Percentiles rank a stretch among this genome's conserved stretches.
Evolutionary conservation across 2,888 invertebrate genomes (phyloP).

Genomic region (Diaphora mendica): DNA sequence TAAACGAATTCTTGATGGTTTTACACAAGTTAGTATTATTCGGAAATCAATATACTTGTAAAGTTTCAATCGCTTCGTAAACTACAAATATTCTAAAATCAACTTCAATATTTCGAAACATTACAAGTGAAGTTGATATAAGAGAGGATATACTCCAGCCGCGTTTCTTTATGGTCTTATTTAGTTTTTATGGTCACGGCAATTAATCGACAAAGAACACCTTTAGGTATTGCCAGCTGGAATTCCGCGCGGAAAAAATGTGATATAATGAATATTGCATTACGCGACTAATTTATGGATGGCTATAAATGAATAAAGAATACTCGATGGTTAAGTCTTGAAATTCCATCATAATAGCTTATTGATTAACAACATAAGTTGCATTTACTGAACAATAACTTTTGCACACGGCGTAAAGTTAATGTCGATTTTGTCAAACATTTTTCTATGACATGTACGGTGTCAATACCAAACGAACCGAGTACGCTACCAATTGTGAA

Average conservation of each 20-base stretch:
- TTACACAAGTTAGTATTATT: too few species aligned
- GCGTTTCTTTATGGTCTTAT: constrained; percentile 10
- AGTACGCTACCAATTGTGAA: too few species aligned
- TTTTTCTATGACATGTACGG: too few species aligned
- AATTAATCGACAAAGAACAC: constrained; percentile 24
- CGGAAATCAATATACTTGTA: too few species aligned
- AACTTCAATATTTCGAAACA: background rate
- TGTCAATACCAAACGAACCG: too few species aligned
- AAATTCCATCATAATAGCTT: constrained; percentile 33
- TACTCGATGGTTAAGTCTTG: constrained; percentile 26
- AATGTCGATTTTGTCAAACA: too few species aligned
- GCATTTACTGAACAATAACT: too few species aligned
- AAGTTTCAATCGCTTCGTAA: too few species aligned
- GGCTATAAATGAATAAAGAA: constrained; percentile 47
- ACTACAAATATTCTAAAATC: too few species aligned
- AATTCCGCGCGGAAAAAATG: constrained; percentile 40
- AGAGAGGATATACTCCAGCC: background rate
- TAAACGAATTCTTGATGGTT: too few species aligned
- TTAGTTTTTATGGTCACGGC: constrained; percentile 17
- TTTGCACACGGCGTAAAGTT: too few species aligned
- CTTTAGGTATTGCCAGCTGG: constrained; percentile 12
- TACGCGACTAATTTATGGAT: constrained; percentile 45
- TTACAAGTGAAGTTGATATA: background rate
- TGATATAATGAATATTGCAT: constrained; percentile 51
- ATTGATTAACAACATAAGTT: constrained; percentile 24